Evolutionary conservation across 2,113 vertebrate genomes (phyloP).

Genomic region (Eurystomus gularis): DNA sequence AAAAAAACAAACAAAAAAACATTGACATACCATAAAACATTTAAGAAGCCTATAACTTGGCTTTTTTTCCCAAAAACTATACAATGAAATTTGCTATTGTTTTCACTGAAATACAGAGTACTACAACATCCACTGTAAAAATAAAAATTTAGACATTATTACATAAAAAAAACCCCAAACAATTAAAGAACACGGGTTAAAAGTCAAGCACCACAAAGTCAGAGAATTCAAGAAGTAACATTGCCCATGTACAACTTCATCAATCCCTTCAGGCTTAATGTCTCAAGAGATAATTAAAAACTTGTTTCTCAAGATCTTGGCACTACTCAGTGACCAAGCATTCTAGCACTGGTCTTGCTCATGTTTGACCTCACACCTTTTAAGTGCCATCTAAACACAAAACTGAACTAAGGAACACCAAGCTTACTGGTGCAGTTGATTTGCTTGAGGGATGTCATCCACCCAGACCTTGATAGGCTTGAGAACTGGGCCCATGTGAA

Average conservation of each 20-base stretch:
- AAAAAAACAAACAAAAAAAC: background rate
- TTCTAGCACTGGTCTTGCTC: background rate
- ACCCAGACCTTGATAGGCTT: background rate
- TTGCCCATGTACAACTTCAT: background rate
- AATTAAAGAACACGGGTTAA: background rate
- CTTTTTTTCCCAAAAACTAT: background rate
- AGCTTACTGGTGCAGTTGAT: background rate
- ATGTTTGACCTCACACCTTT: background rate
- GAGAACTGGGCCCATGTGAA: background rate
- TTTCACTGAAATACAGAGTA: background rate
- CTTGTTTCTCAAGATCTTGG: background rate
- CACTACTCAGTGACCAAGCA: accelerated
- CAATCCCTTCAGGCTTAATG: background rate
- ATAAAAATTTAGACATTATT: background rate
- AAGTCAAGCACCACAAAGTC: background rate
- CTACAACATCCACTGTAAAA: background rate
- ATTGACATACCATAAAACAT: slow-evolving; percentile 23
- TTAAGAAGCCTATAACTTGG: background rate
- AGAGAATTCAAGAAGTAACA: background rate
- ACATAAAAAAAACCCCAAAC: accelerated
- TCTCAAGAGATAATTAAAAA: background rate
- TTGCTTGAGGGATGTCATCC: background rate
- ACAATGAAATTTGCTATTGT: background rate
- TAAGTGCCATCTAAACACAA: background rate
- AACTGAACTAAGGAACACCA: background rate